Base-by-base conservation (phyloP, 2,113 vertebrate genomes). In the Callipepla squamata region DNA sequence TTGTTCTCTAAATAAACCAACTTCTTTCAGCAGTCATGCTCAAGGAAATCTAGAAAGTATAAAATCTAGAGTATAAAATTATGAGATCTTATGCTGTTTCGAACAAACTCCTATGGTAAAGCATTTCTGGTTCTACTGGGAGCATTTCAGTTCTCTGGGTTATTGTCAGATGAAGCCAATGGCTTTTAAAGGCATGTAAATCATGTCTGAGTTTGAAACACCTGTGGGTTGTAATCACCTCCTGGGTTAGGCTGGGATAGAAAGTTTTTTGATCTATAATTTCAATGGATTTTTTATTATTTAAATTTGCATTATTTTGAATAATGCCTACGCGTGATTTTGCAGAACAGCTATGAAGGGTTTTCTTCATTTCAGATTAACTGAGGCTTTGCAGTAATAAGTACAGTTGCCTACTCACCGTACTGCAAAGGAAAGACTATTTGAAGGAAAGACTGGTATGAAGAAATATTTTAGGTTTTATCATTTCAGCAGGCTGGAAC, bases 101-200 rank as follows among this genome's bases (percentile, higher is more conserved):
- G 85, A 70, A 53, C 0, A 1, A 91, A 55, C 50, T 82, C 65
- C 70, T 90, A 90, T 21, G 13, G 73, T 66, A 96, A 92, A 85
- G 36, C 44, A 38, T 48, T 92, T 85, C 26, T 87, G 48, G 36
- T 84, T 91, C 81, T 85, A 83, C 79, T 77, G 76, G 61, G 57
- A 95, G 51, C 34, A 68, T 83, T 94, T 84, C 38, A 80, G 88
- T 93, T 95, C 86, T 90, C 82, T 92, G 79, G 90, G 76, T 96
- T 73, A 45, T 38, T 91, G 79, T 87, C 77, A 91, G 66, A 51
- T 75, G 76, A 90, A 85, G 79, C 50, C 80, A 93, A 78, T 5
- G 19, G 57, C n/a, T 88, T 95, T 91, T 90, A 83, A 92, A 80
- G 44, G 80, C 65, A 72, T 23, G 16, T 45, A 95, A 89, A 57